These are phyloP conservation scores for Parasteatoda tepidariorum DNA, from an alignment of 1,140 invertebrate genomes.

Conservation along the genomic window DNA sequence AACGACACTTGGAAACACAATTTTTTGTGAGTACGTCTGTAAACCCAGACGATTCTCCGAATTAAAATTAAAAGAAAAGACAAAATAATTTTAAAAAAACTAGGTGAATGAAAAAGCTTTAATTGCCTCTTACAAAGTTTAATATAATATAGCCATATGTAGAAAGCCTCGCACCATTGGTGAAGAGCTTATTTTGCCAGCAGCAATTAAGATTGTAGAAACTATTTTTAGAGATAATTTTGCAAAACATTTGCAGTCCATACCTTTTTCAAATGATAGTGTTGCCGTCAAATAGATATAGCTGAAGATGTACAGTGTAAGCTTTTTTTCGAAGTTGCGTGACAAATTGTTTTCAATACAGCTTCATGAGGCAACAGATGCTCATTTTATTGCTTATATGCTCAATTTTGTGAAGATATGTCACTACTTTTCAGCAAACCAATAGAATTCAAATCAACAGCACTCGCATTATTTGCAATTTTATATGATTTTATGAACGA, in stretches of 20 bases:
- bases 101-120: not conserved
- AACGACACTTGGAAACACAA: not conserved
- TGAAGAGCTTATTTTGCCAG: not conserved
- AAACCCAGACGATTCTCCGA: not conserved
- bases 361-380: not conserved
- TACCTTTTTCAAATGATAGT: constrained; percentile 4
- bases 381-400: constrained; percentile 7
- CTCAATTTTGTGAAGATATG: constrained; percentile 5
- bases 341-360: not conserved
- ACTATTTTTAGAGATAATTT: not conserved
- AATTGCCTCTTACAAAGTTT: not conserved
- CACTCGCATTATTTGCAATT: not conserved
- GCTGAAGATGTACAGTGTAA: constrained; percentile 1
- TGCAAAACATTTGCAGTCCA: not conserved
- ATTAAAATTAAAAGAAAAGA: not conserved
- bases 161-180: not conserved
- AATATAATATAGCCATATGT: not conserved
- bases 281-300: not conserved
- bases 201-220: not conserved
- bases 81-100: not conserved
- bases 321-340: constrained; percentile 1
- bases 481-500: not conserved
- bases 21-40: not conserved
- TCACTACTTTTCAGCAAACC: constrained; percentile 6
- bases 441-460: constrained; percentile 11